These are phyloP conservation scores for Loriculus beryllinus DNA, from an alignment of 2,797 vertebrate genomes.

Conservation along the genomic window DNA sequence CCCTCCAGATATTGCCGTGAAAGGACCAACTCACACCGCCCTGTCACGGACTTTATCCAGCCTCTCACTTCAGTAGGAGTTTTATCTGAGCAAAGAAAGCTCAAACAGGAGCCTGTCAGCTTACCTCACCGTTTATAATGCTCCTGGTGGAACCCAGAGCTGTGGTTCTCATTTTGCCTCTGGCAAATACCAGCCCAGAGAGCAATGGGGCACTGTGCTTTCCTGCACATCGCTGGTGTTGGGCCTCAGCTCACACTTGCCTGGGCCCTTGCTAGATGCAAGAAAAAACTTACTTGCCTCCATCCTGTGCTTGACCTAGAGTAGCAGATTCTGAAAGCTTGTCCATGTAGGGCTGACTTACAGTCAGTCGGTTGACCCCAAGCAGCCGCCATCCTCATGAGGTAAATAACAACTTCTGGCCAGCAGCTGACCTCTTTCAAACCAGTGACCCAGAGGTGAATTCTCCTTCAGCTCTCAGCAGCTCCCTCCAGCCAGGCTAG, in stretches of 20 bases:
- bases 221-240: neutral
- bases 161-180: neutral
- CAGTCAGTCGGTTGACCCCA: neutral
- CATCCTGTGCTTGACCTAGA: neutral
- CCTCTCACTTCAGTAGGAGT: neutral
- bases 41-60: neutral
- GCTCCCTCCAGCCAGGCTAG: neutral
- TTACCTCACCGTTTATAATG: neutral
- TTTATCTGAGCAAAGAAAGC: neutral
- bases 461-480: neutral
- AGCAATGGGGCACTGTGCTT: neutral
- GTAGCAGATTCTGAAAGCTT: neutral
- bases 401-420: neutral
- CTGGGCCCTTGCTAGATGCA: neutral
- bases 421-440: neutral
- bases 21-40: slow-evolving; percentile 23
- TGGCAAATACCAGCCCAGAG: neutral
- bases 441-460: neutral
- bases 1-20: slow-evolving; percentile 14
- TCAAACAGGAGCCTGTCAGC: neutral
- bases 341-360: fast-evolving
- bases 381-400: neutral
- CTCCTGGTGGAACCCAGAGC: neutral
- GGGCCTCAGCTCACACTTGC: neutral
- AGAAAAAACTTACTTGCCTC: neutral